Percentiles rank a stretch among this genome's conserved stretches.
Evolutionary conservation across 2,113 vertebrate genomes (phyloP).

Genomic region (Oophaga pumilio): DNA sequence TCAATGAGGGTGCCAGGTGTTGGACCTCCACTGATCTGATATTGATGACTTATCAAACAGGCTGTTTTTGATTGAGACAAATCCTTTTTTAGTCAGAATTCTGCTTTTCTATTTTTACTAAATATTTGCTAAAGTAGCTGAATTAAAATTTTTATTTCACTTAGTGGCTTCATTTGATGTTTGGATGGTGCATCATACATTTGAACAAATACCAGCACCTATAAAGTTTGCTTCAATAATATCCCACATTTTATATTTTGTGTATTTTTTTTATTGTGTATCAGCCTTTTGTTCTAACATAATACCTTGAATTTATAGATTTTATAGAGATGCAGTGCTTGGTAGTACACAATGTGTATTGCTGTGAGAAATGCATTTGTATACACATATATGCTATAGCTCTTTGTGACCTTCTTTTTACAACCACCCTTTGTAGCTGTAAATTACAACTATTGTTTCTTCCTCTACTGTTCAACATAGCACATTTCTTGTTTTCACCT

Average conservation of each 20-base stretch:
- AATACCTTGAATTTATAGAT: neutral
- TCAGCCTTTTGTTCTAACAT: neutral
- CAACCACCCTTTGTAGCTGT: neutral
- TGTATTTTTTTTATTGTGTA: neutral
- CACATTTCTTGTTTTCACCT: slow-evolving; percentile 29
- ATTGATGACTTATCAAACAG: too few relatives aligned
- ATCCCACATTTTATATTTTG: neutral
- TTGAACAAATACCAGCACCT: neutral
- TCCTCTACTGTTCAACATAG: neutral
- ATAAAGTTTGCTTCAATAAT: neutral
- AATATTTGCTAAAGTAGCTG: too few relatives aligned
- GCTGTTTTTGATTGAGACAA: too few relatives aligned
- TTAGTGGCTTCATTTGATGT: neutral
- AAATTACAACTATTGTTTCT: neutral
- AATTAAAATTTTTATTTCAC: too few relatives aligned
- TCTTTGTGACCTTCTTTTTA: neutral
- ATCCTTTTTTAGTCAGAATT: too few relatives aligned
- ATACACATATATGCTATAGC: neutral
- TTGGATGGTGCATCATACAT: neutral
- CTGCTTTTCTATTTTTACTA: too few relatives aligned
- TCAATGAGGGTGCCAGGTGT: too few relatives aligned
- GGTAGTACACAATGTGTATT: neutral
- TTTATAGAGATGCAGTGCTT: neutral
- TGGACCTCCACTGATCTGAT: too few relatives aligned
- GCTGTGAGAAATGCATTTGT: neutral